Evolutionary conservation across 2,888 invertebrate species (phyloP).

Genomic region (Campoplex nolae): DNA sequence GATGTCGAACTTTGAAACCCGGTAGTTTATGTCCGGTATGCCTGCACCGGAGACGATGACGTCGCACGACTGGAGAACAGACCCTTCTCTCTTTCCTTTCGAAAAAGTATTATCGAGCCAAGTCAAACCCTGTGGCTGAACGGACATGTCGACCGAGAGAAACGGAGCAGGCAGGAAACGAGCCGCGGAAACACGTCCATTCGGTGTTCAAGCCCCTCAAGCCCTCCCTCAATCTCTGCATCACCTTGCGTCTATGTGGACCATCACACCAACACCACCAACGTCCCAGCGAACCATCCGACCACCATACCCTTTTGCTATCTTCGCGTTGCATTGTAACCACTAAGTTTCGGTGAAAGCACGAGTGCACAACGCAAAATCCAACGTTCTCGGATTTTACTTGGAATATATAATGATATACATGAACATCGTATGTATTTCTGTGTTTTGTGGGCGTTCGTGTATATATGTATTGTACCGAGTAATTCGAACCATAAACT

Average conservation of each 20-base stretch:
- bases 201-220: conserved; percentile 36
- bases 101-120: conserved; percentile 59
- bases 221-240: not conserved
- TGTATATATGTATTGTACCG: conserved; percentile 14
- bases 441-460: not conserved
- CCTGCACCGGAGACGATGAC: conserved; percentile 32
- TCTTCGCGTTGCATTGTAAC: conserved; percentile 62
- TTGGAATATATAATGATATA: conserved; percentile 19
- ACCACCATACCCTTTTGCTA: conserved; percentile 24
- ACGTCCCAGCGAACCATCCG: not conserved
- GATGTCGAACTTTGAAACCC: conserved; percentile 23
- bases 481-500: conserved; percentile 48
- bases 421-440: not conserved
- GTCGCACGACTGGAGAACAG: conserved; percentile 45
- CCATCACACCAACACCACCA: conserved; percentile 33
- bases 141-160: conserved; percentile 44
- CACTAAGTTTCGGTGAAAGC: conserved; percentile 61
- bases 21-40: conserved; percentile 12
- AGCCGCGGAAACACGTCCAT: conserved; percentile 62
- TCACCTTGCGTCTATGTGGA: not conserved
- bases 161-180: conserved; percentile 55
- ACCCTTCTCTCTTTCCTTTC: conserved; percentile 12
- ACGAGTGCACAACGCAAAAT: conserved; percentile 64
- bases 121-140: conserved; percentile 35
- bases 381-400: conserved; percentile 49